Conservation (phyloP, 2,888 invertebrate genomes). For the Lasioglossum oenotherae region DNA sequence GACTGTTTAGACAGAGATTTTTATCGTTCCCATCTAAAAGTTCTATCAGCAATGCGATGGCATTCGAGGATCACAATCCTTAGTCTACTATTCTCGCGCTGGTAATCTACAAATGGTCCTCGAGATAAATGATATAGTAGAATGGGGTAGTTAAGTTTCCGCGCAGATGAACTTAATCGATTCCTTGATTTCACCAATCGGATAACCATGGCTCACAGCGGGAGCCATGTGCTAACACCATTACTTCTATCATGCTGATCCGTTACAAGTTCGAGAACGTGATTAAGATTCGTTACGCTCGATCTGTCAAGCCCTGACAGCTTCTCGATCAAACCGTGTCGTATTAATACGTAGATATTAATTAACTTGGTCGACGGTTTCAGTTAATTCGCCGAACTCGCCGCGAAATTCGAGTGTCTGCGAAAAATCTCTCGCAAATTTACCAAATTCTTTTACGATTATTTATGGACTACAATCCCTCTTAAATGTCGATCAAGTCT, state of each 20-base stretch:
- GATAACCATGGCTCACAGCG: conserved; percentile 16
- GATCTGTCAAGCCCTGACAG: conserved; percentile 6
- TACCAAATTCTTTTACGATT: not conserved
- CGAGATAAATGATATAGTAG: not conserved
- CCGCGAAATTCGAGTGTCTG: not conserved
- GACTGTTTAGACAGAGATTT: not conserved
- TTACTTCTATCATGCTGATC: conserved; percentile 5
- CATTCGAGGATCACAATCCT: not conserved
- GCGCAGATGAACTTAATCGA: not conserved
- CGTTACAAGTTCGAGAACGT: not conserved
- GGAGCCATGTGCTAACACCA: not conserved
- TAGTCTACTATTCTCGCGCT: not conserved
- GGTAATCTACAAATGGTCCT: not conserved
- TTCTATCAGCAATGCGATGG: not conserved
- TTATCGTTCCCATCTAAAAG: not conserved
- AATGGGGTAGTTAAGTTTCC: conserved; percentile 15
- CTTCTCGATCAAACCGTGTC: not conserved
- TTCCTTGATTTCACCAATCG: conserved; percentile 13
- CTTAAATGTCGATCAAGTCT: not conserved
- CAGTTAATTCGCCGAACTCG: not conserved
- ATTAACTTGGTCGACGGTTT: conserved; percentile 6
- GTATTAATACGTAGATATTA: not conserved
- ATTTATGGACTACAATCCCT: not conserved
- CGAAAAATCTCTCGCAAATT: not conserved
- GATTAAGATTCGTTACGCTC: conserved; percentile 9